A percentile compares a stretch with the other conserved stretches of the same genome.
These are phyloP conservation scores for Epicauta chinensis DNA, from an alignment of 1,140 invertebrate genomes.

Conservation along the genomic window DNA sequence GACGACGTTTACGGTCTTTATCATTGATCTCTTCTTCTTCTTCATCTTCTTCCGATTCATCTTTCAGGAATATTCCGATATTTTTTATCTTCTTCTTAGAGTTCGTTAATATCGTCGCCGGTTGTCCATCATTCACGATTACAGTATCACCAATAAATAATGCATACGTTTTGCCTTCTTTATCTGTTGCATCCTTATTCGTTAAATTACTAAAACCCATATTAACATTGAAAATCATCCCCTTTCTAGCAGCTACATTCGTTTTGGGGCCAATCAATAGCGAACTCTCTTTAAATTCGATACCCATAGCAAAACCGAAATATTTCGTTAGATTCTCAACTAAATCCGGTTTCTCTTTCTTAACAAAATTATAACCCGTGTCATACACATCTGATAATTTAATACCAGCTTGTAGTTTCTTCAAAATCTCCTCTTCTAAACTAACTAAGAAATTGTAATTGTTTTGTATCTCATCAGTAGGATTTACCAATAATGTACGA, in stretches of 20 bases:
- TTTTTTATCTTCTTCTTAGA: constrained; percentile 95
- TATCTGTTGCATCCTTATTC: constrained; percentile 78
- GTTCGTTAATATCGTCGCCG: constrained; percentile 84
- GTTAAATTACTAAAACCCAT: constrained; percentile 85
- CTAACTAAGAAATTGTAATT: constrained; percentile 91
- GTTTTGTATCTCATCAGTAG: constrained; percentile 70
- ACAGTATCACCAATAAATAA: constrained; percentile 97
- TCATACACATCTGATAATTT: constrained; percentile 90
- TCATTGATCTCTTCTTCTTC: constrained; percentile 66
- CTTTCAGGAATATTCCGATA: constrained; percentile 93
- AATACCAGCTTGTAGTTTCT: constrained; percentile 72
- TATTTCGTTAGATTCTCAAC: constrained; percentile 87
- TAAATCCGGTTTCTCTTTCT: constrained; percentile 80
- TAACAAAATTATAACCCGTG: constrained; percentile 71
- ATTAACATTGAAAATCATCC: constrained; percentile 96
- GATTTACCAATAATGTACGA: constrained; percentile 95
- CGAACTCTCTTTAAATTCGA: constrained; percentile 95
- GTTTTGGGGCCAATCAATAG: constrained; percentile 90
- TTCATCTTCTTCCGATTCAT: constrained; percentile 83
- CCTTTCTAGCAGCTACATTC: constrained; percentile 73
- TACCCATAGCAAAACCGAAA: constrained; percentile 83
- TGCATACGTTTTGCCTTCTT: constrained; percentile 85
- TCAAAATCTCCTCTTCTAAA: constrained; percentile 88
- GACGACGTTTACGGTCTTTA: constrained; percentile 44
- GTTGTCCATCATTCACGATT: constrained; percentile 78